Evolutionary conservation across 2,113 vertebrate species (phyloP).

Genomic region (Pavo muticus): DNA sequence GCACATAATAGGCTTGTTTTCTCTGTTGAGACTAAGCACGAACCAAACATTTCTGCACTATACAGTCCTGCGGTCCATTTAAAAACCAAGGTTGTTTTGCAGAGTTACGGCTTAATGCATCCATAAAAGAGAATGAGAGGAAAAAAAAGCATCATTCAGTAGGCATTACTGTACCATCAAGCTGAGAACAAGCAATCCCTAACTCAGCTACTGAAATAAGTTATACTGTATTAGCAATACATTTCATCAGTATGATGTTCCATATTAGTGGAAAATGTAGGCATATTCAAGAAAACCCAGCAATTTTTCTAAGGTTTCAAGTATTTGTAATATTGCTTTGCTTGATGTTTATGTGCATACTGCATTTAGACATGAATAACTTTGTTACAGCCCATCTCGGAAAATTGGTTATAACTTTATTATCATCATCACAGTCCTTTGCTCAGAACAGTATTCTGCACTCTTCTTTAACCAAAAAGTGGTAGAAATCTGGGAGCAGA

Average conservation of each 20-base stretch:
- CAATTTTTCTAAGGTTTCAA: neutral
- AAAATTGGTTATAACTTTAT: neutral
- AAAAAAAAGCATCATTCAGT: neutral
- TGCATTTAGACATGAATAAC: neutral
- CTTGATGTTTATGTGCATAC: neutral
- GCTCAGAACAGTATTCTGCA: neutral
- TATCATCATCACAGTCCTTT: neutral
- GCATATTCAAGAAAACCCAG: neutral
- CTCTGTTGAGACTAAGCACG: neutral
- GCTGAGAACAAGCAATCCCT: neutral
- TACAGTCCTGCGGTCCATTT: neutral
- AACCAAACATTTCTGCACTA: neutral
- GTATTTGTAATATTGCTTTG: neutral
- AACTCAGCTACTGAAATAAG: neutral
- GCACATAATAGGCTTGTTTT: neutral
- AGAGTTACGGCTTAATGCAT: neutral
- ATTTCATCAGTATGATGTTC: neutral
- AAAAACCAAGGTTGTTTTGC: neutral
- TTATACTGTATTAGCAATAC: neutral
- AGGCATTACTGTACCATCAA: neutral
- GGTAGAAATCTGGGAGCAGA: neutral
- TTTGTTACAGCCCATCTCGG: neutral
- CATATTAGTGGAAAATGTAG: neutral
- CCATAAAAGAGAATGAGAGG: neutral
- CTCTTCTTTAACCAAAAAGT: neutral